These are phyloP conservation scores for Agrochola lota DNA, from an alignment of 2,888 invertebrate species.

Conservation along the genomic window DNA sequence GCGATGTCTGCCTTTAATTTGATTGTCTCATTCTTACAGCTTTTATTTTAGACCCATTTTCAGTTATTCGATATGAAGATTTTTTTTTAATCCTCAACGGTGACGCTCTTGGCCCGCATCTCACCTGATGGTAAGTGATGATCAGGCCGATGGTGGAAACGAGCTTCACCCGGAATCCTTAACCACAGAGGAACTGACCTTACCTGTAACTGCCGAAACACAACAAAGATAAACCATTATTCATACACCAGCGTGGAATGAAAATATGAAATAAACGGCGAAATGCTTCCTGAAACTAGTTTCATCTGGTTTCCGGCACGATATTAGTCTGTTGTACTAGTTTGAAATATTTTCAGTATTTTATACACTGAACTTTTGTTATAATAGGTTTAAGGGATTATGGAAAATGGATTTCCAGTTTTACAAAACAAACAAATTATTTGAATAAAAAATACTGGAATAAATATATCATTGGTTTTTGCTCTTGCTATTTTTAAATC, in stretches of 20 bases:
- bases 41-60: neutral
- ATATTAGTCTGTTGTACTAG: slow-evolving; percentile 29
- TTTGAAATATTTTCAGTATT: slow-evolving; percentile 17
- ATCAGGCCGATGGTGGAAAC: no score
- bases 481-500: neutral
- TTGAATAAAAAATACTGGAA: neutral
- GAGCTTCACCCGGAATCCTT: no score
- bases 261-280: slow-evolving; percentile 28
- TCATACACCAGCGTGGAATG: slow-evolving; percentile 21
- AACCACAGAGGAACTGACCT: no score
- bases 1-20: neutral
- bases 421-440: neutral
- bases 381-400: slow-evolving; percentile 10
- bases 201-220: no score
- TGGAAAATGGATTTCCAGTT: neutral
- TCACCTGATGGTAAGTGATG: no score
- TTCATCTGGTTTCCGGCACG: slow-evolving; percentile 51
- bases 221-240: slow-evolving; percentile 26
- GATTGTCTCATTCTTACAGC: neutral
- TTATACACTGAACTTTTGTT: slow-evolving; percentile 12
- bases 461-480: neutral
- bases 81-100: neutral
- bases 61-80: neutral
- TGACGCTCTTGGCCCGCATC: no score
- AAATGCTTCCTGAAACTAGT: slow-evolving; percentile 46